Evolutionary conservation across 2,797 vertebrate genomes (phyloP).

Genomic region (Micropoecilia bifurca): DNA sequence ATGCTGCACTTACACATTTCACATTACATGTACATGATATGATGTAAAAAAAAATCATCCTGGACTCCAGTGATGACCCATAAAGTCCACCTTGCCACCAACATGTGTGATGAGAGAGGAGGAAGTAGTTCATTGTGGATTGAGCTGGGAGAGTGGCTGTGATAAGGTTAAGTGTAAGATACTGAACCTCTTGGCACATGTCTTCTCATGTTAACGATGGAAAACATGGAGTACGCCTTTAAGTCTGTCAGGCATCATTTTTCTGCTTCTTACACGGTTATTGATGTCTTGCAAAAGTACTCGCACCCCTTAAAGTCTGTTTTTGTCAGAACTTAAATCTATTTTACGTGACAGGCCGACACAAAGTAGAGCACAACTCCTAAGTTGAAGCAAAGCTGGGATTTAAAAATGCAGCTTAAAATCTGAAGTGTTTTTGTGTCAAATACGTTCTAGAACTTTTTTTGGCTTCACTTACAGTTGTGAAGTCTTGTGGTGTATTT

Average conservation of each 20-base stretch:
- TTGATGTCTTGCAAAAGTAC: background rate
- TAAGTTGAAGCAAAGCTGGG: background rate
- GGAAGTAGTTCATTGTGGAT: background rate
- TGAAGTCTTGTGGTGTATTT: background rate
- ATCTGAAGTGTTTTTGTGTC: background rate
- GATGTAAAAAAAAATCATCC: background rate
- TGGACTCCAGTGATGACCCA: background rate
- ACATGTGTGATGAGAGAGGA: background rate
- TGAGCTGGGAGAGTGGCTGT: constrained; percentile 1
- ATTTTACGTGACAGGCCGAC: background rate
- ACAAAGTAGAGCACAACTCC: background rate
- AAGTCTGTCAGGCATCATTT: background rate
- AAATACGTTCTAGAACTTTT: background rate
- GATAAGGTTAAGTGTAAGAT: background rate
- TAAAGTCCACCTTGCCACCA: background rate
- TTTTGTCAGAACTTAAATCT: background rate
- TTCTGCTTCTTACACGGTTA: background rate
- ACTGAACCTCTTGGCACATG: background rate
- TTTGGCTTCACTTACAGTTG: background rate
- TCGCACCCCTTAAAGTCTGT: background rate
- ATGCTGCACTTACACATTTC: background rate
- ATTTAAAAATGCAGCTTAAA: background rate
- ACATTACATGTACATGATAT: background rate
- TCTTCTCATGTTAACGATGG: constrained; percentile 10
- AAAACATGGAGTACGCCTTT: constrained; percentile 5